Conservation (phyloP, 2,888 invertebrate species). For the Drosophila engyochracea region DNA sequence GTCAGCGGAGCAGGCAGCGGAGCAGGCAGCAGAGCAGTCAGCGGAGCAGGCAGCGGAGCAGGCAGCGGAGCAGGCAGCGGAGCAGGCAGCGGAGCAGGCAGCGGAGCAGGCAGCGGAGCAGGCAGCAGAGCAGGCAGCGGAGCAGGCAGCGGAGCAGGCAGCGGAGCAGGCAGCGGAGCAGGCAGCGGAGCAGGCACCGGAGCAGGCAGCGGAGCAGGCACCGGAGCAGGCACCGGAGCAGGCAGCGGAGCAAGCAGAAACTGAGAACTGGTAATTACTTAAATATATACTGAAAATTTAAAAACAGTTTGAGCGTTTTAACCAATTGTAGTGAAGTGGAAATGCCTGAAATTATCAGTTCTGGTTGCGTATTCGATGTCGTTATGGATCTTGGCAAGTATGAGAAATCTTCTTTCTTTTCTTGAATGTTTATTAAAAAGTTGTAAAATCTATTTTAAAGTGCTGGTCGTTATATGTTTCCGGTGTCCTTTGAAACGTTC, state of each 20-base stretch:
- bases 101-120: neutral
- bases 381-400: conserved; percentile 30
- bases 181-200: fast-evolving
- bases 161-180: neutral
- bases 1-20: neutral
- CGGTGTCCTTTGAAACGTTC: conserved; percentile 44
- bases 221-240: neutral
- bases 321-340: conserved; percentile 12
- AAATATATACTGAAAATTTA: no score
- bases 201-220: neutral
- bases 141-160: neutral
- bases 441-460: conserved; percentile 7
- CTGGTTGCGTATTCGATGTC: conserved; percentile 18
- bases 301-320: neutral
- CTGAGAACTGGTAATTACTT: conserved; percentile 3
- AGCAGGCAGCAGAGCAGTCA: neutral
- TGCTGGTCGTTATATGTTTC: conserved; percentile 34
- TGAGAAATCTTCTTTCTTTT: neutral
- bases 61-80: neutral
- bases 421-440: neutral
- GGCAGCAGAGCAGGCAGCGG: neutral
- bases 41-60: neutral
- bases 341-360: neutral
- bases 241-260: neutral
- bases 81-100: neutral